These are phyloP conservation scores for Heliconius ismenius DNA, from an alignment of 2,888 invertebrate species.

Conservation along the genomic window DNA sequence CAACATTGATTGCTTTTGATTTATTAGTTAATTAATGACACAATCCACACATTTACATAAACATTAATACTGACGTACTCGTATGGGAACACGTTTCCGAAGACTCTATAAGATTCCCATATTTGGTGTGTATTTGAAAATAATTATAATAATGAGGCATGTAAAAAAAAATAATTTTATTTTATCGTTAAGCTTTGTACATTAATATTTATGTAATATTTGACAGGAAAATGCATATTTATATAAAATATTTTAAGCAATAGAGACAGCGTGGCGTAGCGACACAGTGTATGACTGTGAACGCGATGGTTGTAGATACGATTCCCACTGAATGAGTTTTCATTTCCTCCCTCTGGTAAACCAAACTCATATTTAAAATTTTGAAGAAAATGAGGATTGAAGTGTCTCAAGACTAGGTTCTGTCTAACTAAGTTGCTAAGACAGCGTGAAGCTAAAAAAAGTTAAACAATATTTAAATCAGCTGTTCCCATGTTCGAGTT, in stretches of 20 bases:
- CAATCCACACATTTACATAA: constrained; percentile 39
- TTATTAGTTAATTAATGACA: constrained; percentile 43
- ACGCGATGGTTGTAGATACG: neutral
- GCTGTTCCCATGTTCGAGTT: constrained; percentile 31
- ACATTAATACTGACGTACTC: constrained; percentile 35
- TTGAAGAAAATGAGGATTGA: no score
- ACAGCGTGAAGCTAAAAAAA: constrained; percentile 5
- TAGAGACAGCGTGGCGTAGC: neutral
- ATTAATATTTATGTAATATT: neutral
- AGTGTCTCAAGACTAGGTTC: no score
- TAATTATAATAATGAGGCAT: neutral
- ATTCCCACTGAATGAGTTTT: neutral
- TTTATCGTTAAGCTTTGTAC: no score
- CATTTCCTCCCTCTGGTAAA: neutral
- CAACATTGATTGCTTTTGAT: constrained; percentile 44
- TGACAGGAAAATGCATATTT: neutral
- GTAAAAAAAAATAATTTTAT: no score
- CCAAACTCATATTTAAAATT: neutral
- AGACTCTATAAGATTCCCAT: neutral
- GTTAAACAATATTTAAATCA: constrained; percentile 6
- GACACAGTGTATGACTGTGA: no score
- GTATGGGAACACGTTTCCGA: constrained; percentile 21
- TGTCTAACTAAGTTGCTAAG: neutral
- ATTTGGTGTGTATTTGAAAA: constrained; percentile 6
- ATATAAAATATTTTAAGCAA: neutral